A percentile compares a stretch with the other conserved stretches of the same genome.
These are phyloP conservation scores for Tamandua tetradactyla DNA, from an alignment of 2,797 vertebrate genomes.

Conservation along the genomic window DNA sequence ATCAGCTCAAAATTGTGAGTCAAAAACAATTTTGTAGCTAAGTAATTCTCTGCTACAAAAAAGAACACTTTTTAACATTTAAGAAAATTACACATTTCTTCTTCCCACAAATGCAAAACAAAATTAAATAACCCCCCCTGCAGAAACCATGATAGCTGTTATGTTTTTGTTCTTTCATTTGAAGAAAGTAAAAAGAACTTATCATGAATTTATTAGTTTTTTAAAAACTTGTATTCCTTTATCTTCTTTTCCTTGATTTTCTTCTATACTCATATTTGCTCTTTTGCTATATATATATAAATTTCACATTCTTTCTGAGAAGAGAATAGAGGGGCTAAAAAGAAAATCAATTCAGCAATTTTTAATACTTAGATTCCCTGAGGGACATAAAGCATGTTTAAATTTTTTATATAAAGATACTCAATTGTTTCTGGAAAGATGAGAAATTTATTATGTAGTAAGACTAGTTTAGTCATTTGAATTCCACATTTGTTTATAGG, in stretches of 20 bases:
- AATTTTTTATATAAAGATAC: background rate
- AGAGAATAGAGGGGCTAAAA: background rate
- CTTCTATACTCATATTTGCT: background rate
- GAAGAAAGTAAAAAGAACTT: background rate
- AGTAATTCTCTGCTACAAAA: conserved; percentile 19
- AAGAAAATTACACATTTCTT: background rate
- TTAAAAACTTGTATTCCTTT: background rate
- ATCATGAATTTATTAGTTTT: background rate
- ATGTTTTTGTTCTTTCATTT: background rate
- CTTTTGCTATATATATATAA: background rate
- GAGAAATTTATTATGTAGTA: background rate
- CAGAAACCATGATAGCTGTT: background rate
- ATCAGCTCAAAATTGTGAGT: conserved; percentile 31
- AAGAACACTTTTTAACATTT: background rate
- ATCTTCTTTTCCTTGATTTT: background rate
- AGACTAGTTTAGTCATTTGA: too few species aligned
- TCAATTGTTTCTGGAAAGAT: background rate
- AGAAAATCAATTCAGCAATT: background rate
- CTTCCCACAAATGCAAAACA: background rate
- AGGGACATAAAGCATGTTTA: background rate
- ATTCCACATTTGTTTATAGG: background rate
- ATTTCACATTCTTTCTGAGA: background rate
- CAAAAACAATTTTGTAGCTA: conserved; percentile 60
- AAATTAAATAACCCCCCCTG: background rate
- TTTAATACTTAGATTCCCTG: background rate